Evolutionary conservation across 2,797 vertebrate genomes (phyloP).

Genomic region (Erpetoichthys calabaricus): DNA sequence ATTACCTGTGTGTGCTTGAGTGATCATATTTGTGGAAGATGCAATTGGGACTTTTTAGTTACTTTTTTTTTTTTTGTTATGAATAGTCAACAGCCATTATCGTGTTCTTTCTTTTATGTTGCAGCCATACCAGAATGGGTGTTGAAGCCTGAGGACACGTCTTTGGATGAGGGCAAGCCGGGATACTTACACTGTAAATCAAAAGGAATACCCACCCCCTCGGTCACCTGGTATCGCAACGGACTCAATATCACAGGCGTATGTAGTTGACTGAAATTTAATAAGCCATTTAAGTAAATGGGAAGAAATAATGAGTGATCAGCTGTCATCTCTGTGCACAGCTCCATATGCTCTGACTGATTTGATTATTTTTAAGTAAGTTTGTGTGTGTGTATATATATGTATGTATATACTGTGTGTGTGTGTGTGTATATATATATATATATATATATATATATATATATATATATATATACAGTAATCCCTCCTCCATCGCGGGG

Average conservation of each 20-base stretch:
- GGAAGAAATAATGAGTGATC: neutral
- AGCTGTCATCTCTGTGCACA: neutral
- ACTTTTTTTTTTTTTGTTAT: no score
- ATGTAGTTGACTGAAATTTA: constrained; percentile 8
- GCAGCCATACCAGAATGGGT: constrained; percentile 79
- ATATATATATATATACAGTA: no score
- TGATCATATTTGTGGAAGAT: no score
- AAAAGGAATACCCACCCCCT: constrained; percentile 66
- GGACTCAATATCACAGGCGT: constrained; percentile 67
- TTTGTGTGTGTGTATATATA: no score
- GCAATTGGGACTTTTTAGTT: no score
- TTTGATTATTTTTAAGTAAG: no score
- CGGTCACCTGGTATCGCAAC: constrained; percentile 73
- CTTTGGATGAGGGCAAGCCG: constrained; percentile 78
- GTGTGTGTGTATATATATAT: no score
- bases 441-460: no score
- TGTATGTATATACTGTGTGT: no score
- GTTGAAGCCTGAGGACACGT: constrained; percentile 69
- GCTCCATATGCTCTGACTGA: no score
- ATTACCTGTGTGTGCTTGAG: no score
- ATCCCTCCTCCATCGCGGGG: no score
- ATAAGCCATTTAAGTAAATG: neutral
- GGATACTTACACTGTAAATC: constrained; percentile 83
- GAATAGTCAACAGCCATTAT: neutral
- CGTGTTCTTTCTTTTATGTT: constrained; percentile 1